Evolutionary conservation across 2,888 invertebrate genomes (phyloP), one percentile per base, ranked within the genome.

Genomic region (Schrankia costaestrigalis): DNA sequence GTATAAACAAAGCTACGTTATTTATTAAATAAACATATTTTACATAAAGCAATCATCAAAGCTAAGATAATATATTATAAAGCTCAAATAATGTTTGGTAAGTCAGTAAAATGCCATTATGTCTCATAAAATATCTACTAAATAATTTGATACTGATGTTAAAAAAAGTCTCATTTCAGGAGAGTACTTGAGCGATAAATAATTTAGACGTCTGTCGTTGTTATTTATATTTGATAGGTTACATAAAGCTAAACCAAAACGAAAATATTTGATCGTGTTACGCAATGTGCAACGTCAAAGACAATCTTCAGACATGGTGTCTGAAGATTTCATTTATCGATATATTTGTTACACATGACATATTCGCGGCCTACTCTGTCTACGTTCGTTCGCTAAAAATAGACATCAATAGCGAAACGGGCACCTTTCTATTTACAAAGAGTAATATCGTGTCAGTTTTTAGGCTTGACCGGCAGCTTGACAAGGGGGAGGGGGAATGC

Each of bases 371-470:
- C 53, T 46, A 48, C 33, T 46, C 35, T n/a, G n/a, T n/a, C n/a
- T 31, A 34, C 40, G 46, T 41, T 46, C 58, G 48, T 55, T 56
- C 51, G 57, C 63, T 68, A 76, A 75, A 73, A 75, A 74, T 69
- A 72, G 62, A 67, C 64, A 60, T 71, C 62, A 65, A 67, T 73
- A 63, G 66, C 67, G 66, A 69, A 72, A 69, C 64, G 65, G 67
- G 63, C 55, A 64, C 77, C 80, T 84, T 83, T 83, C 82, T 81
- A 80, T 80, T 80, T 77, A 66, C 70, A 61, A 64, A 75, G 64
- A 68, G 65, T 69, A 73, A 73, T 75, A 71, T 71, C 65, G 65
- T 70, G 70, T 73, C 70, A 74, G 74, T 74, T 75, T 78, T 78
- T 77, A 78, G 73, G 73, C 67, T 69, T 67, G 65, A 57, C 48